Evolutionary conservation across 2,888 invertebrate genomes (phyloP), one percentile per base, ranked within the genome.

Genomic region (Elmis aenea): DNA sequence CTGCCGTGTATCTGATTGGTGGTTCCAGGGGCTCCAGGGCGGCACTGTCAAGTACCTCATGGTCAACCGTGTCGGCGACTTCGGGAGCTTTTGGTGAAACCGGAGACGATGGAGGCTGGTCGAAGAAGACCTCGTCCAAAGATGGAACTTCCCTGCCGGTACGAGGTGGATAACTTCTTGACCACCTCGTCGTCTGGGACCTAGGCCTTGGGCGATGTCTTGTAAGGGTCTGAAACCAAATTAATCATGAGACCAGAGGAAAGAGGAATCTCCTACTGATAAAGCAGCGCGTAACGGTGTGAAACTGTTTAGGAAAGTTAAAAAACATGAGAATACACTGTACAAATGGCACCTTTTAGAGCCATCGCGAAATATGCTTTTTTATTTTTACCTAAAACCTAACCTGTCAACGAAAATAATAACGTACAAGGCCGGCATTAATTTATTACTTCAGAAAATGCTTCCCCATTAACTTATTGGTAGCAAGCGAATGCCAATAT

Each of bases 151-250:
- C 48, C 6, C 32, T 11, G 51, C 73, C 69, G 5, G 18, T 6
- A 18, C 8, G 5, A 48, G 75, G 80, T 47, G 70, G 83, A 67
- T 75, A 88, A 70, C 76, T 87, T 21, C 87, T 73, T 14, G 87
- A 86, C 75, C 80, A 81, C 52, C 81, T 80, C 46, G 70, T 71
- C 22, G 76, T 62, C 60, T 74, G 67, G 58, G 79, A 68, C 64
- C 77, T 61, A 59, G 77, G 66, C 64, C 78, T 54, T 59, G 75
- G 70, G 66, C 76, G 67, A 68, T 81, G 73, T 38, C 76, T 71
- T 24, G 76, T 74, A 56, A 87, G 70, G 36, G 77, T 74, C 71
- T 79, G 69, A 1, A 63, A 57, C 27, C n/a, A n/a, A n/a, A n/a
- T n/a, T n/a, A n/a, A n/a, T n/a, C n/a, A n/a, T n/a, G n/a, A n/a